These are phyloP conservation scores for Drosophila gaucha DNA, from an alignment of 2,888 invertebrate species.

Conservation along the genomic window DNA sequence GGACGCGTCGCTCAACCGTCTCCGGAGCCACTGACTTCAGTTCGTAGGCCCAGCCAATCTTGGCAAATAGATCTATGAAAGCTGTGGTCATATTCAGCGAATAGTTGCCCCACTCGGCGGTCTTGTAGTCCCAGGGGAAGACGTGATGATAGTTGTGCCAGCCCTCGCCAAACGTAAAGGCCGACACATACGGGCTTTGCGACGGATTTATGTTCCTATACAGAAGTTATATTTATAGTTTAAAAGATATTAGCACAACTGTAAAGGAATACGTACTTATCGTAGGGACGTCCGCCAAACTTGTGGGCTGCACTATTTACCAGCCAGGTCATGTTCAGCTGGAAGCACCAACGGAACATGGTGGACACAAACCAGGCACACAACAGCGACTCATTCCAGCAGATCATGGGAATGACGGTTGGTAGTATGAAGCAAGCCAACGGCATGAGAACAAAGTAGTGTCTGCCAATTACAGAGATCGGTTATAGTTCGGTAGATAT, in stretches of 20 bases:
- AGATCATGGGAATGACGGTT: constrained; percentile 89
- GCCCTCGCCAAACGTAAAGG: constrained; percentile 89
- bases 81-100: constrained; percentile 90
- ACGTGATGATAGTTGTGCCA: constrained; percentile 94
- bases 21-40: constrained; percentile 91
- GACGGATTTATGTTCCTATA: constrained; percentile 87
- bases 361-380: constrained; percentile 89
- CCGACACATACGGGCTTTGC: constrained; percentile 87
- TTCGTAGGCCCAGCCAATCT: constrained; percentile 94
- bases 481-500: background rate
- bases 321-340: constrained; percentile 94
- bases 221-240: background rate
- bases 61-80: constrained; percentile 92
- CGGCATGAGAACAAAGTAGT: constrained; percentile 88
- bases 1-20: constrained; percentile 88
- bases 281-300: constrained; percentile 91
- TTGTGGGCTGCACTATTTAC: constrained; percentile 95
- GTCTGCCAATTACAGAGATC: constrained; percentile 84
- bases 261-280: constrained; percentile 85
- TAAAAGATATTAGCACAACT: too few relatives aligned
- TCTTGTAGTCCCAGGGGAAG: constrained; percentile 94
- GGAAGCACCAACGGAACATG: constrained; percentile 91
- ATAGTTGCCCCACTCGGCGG: constrained; percentile 91
- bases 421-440: constrained; percentile 91
- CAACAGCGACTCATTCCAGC: constrained; percentile 90